These are phyloP conservation scores for Guaruba guarouba DNA, from an alignment of 2,113 vertebrate species.

Conservation along the genomic window DNA sequence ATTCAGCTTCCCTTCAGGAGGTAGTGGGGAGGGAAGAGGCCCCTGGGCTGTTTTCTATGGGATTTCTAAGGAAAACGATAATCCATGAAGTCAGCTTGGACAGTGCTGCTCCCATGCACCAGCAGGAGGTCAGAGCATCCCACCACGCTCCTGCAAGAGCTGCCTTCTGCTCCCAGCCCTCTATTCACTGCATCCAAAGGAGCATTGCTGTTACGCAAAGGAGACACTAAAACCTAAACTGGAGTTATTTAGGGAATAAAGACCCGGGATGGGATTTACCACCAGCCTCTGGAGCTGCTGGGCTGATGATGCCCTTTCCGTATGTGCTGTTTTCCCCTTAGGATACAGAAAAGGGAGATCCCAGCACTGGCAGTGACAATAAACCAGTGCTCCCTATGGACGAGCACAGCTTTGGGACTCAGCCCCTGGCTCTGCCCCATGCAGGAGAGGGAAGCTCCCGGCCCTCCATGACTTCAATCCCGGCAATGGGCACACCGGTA, in stretches of 20 bases:
- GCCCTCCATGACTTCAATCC: not conserved
- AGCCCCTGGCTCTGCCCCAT: fast-evolving
- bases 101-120: not conserved
- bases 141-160: not conserved
- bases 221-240: not conserved
- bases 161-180: not conserved
- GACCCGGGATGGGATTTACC: not conserved
- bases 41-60: not conserved
- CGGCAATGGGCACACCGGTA: not conserved
- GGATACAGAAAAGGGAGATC: not conserved
- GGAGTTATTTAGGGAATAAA: fast-evolving
- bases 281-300: not conserved
- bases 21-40: not conserved
- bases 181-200: fast-evolving
- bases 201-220: not conserved
- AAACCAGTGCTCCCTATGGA: not conserved
- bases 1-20: fast-evolving
- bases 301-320: not conserved
- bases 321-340: fast-evolving
- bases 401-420: not conserved
- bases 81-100: not conserved
- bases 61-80: not conserved
- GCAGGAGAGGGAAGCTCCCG: not conserved
- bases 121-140: not conserved
- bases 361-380: fast-evolving